Evolutionary conservation across 2,888 invertebrate species (phyloP).

Genomic region (Sinhomidia bicolor): DNA sequence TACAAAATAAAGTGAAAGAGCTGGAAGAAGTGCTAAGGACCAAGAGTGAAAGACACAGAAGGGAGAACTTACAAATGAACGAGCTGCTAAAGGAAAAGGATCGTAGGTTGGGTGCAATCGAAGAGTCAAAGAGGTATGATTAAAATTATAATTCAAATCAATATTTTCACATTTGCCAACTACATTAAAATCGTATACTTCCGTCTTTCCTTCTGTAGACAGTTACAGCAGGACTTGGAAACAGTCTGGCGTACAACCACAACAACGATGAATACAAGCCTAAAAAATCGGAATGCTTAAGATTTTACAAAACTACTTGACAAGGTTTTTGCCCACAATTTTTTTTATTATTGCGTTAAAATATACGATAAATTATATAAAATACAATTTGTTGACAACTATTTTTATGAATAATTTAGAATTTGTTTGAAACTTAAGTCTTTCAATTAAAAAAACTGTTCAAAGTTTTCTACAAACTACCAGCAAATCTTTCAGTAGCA

Average conservation of each 20-base stretch:
- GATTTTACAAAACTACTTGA: too few species aligned
- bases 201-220: conserved; percentile 53
- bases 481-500: too few species aligned
- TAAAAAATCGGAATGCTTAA: conserved; percentile 42
- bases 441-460: neutral
- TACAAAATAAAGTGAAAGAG: conserved; percentile 66
- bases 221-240: conserved; percentile 77
- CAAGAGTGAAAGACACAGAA: conserved; percentile 69
- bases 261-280: conserved; percentile 53
- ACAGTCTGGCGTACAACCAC: conserved; percentile 79
- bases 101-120: conserved; percentile 68
- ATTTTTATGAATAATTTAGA: neutral
- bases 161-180: too few species aligned
- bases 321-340: too few species aligned
- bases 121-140: conserved; percentile 77
- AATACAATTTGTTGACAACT: too few species aligned
- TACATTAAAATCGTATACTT: too few species aligned
- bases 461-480: too few species aligned
- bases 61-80: conserved; percentile 70
- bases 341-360: too few species aligned
- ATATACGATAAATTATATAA: too few species aligned
- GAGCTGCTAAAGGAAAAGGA: conserved; percentile 77
- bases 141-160: too few species aligned
- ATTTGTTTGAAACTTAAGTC: neutral
- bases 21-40: conserved; percentile 70